Evolutionary conservation across 2,113 vertebrate genomes (phyloP).

Genomic region (Ciconia stormi): DNA sequence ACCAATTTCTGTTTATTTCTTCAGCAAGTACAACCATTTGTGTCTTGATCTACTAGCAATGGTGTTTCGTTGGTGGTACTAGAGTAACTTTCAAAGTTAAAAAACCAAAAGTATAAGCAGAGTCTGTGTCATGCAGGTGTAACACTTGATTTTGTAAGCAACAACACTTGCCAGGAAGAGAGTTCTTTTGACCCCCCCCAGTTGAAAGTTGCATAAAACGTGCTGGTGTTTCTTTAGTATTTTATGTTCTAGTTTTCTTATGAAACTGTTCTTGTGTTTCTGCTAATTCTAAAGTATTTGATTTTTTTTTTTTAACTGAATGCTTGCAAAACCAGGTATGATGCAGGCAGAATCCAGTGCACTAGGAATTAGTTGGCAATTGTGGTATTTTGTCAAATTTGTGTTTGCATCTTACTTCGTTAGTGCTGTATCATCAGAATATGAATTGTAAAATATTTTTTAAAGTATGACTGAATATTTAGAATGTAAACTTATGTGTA

Average conservation of each 20-base stretch:
- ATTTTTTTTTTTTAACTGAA: not conserved
- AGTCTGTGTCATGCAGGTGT: not conserved
- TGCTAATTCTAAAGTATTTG: not conserved
- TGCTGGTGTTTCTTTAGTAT: not conserved
- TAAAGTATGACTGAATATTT: not conserved
- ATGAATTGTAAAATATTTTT: not conserved
- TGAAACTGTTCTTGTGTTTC: not conserved
- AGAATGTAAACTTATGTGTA: not conserved
- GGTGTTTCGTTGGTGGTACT: not conserved
- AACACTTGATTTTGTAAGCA: not conserved
- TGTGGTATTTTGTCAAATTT: not conserved
- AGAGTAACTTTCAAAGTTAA: not conserved
- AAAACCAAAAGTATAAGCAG: not conserved
- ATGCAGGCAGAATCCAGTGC: not conserved
- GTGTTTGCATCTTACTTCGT: not conserved
- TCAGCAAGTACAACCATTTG: not conserved
- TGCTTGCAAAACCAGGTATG: not conserved
- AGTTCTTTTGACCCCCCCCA: too few species aligned
- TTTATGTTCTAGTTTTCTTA: not conserved
- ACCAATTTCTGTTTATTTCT: not conserved
- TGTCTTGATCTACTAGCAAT: not conserved
- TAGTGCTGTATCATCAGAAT: not conserved
- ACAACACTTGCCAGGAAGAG: not conserved
- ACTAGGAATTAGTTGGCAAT: not conserved
- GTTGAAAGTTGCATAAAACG: not conserved